A percentile compares a stretch with the other conserved stretches of the same genome.
Evolutionary conservation across 2,888 invertebrate genomes (phyloP).

Genomic region (Phortica okadai): DNA sequence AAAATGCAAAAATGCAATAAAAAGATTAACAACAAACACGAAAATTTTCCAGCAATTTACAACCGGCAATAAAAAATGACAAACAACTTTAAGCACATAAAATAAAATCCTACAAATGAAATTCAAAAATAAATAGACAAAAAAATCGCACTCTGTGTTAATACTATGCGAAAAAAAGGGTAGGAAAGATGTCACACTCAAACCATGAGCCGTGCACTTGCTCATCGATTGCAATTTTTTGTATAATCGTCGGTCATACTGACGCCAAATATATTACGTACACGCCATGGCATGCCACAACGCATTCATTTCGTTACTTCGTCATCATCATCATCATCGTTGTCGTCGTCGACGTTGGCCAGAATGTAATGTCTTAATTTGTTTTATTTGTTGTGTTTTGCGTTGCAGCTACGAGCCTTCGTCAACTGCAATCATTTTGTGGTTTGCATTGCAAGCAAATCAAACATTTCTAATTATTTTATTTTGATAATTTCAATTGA

Average conservation of each 20-base stretch:
- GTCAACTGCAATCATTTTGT: slow-evolving; percentile 30
- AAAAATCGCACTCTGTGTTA: background rate
- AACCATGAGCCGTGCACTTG: too few species aligned
- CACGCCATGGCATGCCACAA: background rate
- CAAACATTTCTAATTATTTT: background rate
- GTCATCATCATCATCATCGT: background rate
- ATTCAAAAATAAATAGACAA: background rate
- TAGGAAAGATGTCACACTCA: background rate
- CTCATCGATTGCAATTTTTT: background rate
- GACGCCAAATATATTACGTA: slow-evolving; percentile 17
- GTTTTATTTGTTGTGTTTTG: background rate
- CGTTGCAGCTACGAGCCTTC: background rate
- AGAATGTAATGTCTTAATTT: slow-evolving; percentile 7
- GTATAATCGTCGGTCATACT: slow-evolving; percentile 11
- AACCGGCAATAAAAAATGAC: slow-evolving; percentile 23
- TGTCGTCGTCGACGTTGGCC: background rate
- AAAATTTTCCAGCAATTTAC: slow-evolving; percentile 18
- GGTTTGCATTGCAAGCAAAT: background rate
- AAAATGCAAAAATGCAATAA: background rate
- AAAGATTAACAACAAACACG: background rate
- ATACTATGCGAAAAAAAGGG: background rate
- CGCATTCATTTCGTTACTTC: background rate
- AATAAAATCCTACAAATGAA: slow-evolving; percentile 19
- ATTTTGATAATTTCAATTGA: background rate
- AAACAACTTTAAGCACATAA: slow-evolving; percentile 18